Evolutionary conservation across 2,113 vertebrate genomes (phyloP), one percentile per base, ranked within the genome.

Genomic region (Micromys minutus): DNA sequence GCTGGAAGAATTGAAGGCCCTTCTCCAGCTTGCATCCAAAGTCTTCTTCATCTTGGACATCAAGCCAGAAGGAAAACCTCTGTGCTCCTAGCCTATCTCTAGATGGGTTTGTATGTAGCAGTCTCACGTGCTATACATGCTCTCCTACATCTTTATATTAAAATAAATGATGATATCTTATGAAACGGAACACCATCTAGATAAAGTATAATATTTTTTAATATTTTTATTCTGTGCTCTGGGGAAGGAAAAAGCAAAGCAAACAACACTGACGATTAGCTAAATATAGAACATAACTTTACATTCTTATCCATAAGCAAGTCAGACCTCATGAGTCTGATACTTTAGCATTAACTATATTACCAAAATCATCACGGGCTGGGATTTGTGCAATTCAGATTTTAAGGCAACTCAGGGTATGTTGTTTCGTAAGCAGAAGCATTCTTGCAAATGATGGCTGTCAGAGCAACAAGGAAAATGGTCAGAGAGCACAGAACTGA

Each of bases 131-230:
- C n/a, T n/a, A n/a, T n/a, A n/a, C n/a, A n/a, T n/a, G n/a, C n/a
- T n/a, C n/a, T n/a, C n/a, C n/a, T n/a, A n/a, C n/a, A n/a, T n/a
- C n/a, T 96, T 91, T 74, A 67, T 74, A 55, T 84, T 63, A 57
- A 96, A 96, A 89, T 71, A 92, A 92, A 72, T 12, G 22, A 55
- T 29, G n/a, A 21, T 63, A 22, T 65, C 26, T 90, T 85, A 95
- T 47, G 57, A 79, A 87, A 81, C 5, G 15, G 67, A 89, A 83
- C 59, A 65, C 11, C 75, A 55, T 21, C 71, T 57, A 81, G 85
- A 76, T 81, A 26, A 45, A 75, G 69, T 89, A 52, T 59, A 52
- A 24, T 52, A 9, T 52, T 52, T 52, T 52, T 52, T 11, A 5
- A 52, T 31, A 69, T 55, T 67, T 29, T 50, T 91, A 87, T 55